Conservation (phyloP, 2,797 vertebrate genomes). For the Discoglossus pictus region DNA sequence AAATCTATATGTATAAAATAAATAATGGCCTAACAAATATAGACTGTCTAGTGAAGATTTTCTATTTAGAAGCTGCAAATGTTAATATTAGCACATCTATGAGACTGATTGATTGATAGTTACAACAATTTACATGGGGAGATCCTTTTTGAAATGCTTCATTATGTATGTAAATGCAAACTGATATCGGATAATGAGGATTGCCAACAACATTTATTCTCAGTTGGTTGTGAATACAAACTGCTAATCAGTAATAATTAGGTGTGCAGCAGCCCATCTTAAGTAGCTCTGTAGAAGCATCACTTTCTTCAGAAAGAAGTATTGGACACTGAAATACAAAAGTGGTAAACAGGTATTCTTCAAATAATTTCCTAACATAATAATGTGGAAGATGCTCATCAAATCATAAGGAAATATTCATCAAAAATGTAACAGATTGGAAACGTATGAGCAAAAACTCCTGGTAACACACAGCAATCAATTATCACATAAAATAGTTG, state of each 20-base stretch:
- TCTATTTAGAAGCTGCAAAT: background rate
- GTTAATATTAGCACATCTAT: background rate
- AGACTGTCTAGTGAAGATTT: conserved; percentile 41
- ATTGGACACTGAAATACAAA: too few relatives aligned
- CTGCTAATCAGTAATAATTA: background rate
- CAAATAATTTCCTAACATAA: too few relatives aligned
- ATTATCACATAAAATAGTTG: too few relatives aligned
- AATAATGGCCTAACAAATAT: conserved; percentile 29
- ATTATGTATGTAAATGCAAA: conserved; percentile 27
- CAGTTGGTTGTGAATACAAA: conserved; percentile 25
- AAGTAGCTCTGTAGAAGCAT: background rate
- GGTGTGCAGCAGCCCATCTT: background rate
- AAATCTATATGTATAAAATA: background rate
- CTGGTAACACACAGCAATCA: too few relatives aligned
- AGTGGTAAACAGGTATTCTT: too few relatives aligned
- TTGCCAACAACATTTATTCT: conserved; percentile 19
- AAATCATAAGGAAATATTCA: too few relatives aligned
- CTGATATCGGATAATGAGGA: conserved; percentile 36
- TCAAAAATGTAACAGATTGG: too few relatives aligned
- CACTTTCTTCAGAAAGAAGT: too few relatives aligned
- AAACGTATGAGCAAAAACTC: too few relatives aligned
- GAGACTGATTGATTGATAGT: background rate
- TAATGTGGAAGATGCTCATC: too few relatives aligned
- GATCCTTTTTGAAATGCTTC: background rate
- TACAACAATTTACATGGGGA: background rate